Conservation (phyloP, 2,888 invertebrate genomes). For the Trichogramma dendrolimi region DNA sequence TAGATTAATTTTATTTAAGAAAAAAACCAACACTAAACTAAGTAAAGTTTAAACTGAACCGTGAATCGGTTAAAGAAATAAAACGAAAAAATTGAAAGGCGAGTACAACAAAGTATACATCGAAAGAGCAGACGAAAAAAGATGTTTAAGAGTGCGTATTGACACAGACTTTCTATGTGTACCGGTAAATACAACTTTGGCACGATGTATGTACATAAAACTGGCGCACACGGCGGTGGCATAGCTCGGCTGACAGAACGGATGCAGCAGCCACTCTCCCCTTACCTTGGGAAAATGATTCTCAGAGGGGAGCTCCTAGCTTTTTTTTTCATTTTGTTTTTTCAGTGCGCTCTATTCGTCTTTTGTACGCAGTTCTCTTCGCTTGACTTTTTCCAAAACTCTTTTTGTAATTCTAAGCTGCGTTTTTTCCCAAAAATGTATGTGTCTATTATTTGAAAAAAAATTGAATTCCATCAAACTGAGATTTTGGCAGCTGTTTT, state of each 20-base stretch:
- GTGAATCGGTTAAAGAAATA: neutral
- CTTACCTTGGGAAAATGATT: slow-evolving; percentile 13
- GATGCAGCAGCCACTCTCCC: neutral
- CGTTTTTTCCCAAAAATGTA: no score
- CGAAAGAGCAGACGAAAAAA: no score
- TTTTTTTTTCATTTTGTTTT: slow-evolving; percentile 12
- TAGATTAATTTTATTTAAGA: no score
- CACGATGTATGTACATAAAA: neutral
- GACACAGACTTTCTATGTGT: slow-evolving; percentile 1
- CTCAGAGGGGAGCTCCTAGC: slow-evolving; percentile 10
- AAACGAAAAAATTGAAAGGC: neutral
- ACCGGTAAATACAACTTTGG: slow-evolving; percentile 5
- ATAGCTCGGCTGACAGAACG: neutral
- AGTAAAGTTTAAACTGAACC: neutral
- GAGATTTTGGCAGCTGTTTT: no score
- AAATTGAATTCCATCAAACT: no score
- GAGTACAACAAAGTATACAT: neutral
- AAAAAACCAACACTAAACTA: no score
- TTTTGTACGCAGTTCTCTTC: neutral
- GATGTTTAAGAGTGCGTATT: neutral
- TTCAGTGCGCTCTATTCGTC: neutral
- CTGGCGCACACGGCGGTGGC: neutral
- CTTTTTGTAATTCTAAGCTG: neutral
- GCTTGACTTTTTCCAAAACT: neutral
- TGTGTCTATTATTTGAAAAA: no score